Percentiles rank a stretch among this genome's conserved stretches.
phyloP scores from a whole-genome alignment of 2,113 vertebrate genomes.

The Pluvialis apricaria region DNA sequence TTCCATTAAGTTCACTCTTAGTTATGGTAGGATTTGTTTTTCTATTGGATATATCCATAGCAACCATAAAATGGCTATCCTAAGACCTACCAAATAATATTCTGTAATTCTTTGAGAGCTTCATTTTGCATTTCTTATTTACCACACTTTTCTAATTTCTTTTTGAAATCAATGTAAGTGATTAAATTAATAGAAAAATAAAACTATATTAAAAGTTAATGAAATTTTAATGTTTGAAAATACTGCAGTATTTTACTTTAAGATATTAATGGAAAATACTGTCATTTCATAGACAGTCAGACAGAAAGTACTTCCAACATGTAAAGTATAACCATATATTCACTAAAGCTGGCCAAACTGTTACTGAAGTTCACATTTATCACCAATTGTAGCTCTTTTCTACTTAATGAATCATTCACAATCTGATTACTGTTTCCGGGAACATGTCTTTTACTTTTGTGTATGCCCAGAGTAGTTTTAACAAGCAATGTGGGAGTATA shows the following conservation, averaged over 20 bases:
- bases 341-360: not conserved
- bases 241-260: not conserved
- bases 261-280: not conserved
- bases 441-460: not conserved
- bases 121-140: not conserved
- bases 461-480: not conserved
- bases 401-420: not conserved
- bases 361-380: not conserved
- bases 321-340: not conserved
- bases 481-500: not conserved
- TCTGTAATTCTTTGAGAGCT: not conserved
- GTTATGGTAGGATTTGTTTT: not conserved
- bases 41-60: not conserved
- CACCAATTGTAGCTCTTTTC: not conserved
- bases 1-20: not conserved
- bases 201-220: not conserved
- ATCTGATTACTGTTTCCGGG: rapidly evolving
- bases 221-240: not conserved
- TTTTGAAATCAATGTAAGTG: not conserved
- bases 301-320: not conserved
- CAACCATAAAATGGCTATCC: not conserved
- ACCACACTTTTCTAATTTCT: not conserved
- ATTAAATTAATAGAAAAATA: not conserved
- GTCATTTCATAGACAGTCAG: not conserved
- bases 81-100: not conserved